Percentiles rank a stretch among this genome's conserved stretches.
Conservation (phyloP, 2,113 vertebrate species). For the Oncorhynchus nerka region DNA sequence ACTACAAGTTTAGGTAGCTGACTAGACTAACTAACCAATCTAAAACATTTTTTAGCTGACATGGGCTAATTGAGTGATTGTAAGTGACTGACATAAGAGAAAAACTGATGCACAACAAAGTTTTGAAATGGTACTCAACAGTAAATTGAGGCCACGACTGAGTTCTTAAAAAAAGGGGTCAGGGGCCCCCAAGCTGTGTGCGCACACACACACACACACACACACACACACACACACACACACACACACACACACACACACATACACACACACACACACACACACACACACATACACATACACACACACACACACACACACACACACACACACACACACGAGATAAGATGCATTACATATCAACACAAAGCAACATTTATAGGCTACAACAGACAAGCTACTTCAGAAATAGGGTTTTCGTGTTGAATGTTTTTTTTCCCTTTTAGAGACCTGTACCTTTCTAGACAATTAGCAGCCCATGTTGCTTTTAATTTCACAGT, state of each 20-base stretch:
- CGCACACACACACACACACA: no score
- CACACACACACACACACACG: slow-evolving; percentile 34
- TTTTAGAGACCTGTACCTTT: not conserved
- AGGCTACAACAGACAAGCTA: slow-evolving; percentile 39
- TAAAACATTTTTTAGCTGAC: no score
- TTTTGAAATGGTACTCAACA: no score
- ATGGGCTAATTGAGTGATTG: no score
- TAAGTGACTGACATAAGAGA: no score
- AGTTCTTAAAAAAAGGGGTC: no score
- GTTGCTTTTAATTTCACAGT: slow-evolving; percentile 37
- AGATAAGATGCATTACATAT: slow-evolving; percentile 37
- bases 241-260: not conserved
- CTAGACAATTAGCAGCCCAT: slow-evolving; percentile 25
- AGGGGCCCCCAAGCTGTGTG: not conserved
- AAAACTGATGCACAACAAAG: no score
- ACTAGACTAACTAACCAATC: no score
- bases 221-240: no score
- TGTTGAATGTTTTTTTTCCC: slow-evolving; percentile 40
- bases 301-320: not conserved
- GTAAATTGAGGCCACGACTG: no score
- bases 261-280: slow-evolving; percentile 25
- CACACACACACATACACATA: slow-evolving; percentile 18
- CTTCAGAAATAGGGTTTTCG: slow-evolving; percentile 50
- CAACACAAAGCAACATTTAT: slow-evolving; percentile 53
- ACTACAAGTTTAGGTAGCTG: no score